Conservation (phyloP, 2,888 invertebrate species). For the Junonia oenone region DNA sequence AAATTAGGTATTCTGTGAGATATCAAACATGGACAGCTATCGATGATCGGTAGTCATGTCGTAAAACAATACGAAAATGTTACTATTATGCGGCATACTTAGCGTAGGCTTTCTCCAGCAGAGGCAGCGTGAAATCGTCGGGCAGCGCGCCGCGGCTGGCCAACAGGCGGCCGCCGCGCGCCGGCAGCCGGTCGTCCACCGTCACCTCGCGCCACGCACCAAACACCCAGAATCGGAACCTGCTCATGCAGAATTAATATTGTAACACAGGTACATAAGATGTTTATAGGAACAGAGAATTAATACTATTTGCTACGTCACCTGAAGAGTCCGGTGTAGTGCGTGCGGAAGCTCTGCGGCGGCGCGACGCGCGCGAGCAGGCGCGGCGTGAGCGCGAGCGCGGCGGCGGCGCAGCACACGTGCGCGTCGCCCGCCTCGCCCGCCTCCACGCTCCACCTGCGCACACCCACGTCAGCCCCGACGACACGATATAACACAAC, state of each 20-base stretch:
- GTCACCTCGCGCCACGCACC: conserved; percentile 87
- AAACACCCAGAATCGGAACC: conserved; percentile 89
- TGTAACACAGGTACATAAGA: too few relatives aligned
- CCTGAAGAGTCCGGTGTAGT: conserved; percentile 82
- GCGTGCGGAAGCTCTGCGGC: conserved; percentile 81
- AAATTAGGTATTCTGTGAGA: too few relatives aligned
- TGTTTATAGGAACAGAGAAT: too few relatives aligned
- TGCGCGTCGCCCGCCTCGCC: conserved; percentile 43
- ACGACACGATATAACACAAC: too few relatives aligned
- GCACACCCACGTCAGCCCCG: too few relatives aligned
- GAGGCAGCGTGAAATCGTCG: conserved; percentile 86
- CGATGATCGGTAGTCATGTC: not conserved
- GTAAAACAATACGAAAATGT: not conserved
- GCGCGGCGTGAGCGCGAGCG: conserved; percentile 82
- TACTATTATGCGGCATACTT: conserved; percentile 72
- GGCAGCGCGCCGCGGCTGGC: conserved; percentile 73
- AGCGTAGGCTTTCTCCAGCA: conserved; percentile 90
- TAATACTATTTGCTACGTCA: too few relatives aligned
- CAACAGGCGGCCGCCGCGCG: conserved; percentile 82
- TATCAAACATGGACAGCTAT: too few relatives aligned
- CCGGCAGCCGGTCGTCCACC: conserved; percentile 88
- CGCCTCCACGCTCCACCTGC: conserved; percentile 32
- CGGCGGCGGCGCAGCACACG: conserved; percentile 82
- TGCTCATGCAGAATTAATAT: too few relatives aligned
- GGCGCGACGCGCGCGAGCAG: conserved; percentile 84